Conservation (phyloP, 2,888 invertebrate genomes). For the Pycnomerus fuliginosus region DNA sequence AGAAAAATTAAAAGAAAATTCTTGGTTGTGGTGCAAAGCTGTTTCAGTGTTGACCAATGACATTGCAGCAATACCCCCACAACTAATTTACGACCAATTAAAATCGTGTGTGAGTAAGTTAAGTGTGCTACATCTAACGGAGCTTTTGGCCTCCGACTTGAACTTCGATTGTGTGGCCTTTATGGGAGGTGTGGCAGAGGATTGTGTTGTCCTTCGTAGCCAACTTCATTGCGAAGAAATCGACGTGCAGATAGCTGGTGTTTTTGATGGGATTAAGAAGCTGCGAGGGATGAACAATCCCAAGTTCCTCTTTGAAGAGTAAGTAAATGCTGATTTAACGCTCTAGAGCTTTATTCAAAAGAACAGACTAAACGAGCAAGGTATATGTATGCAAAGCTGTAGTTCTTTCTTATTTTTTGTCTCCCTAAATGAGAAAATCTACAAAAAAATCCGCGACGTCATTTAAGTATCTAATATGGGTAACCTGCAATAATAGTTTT, state of each 20-base stretch:
- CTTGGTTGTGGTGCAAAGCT: slow-evolving; percentile 41
- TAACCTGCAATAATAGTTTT: too few relatives aligned
- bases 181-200: slow-evolving; percentile 24
- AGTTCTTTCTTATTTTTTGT: too few relatives aligned
- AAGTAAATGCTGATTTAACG: too few relatives aligned
- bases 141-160: slow-evolving; percentile 40
- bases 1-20: slow-evolving; percentile 28
- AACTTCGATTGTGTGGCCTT: slow-evolving; percentile 30
- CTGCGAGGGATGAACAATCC: slow-evolving; percentile 35
- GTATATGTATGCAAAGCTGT: too few relatives aligned
- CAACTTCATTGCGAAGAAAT: slow-evolving; percentile 41
- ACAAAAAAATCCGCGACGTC: too few relatives aligned
- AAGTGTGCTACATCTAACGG: slow-evolving; percentile 39
- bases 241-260: slow-evolving; percentile 46
- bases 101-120: too few relatives aligned
- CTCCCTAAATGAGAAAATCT: too few relatives aligned
- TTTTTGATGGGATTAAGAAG: slow-evolving; percentile 37
- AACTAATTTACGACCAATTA: too few relatives aligned
- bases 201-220: slow-evolving; percentile 37
- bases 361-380: too few relatives aligned
- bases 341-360: too few relatives aligned
- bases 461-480: too few relatives aligned
- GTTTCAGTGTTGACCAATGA: slow-evolving; percentile 35
- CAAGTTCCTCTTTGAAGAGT: slow-evolving; percentile 37
- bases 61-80: slow-evolving; percentile 30